phyloP scores from a whole-genome alignment of 2,888 invertebrate species.

The Gymnoscelis rufifasciata region DNA sequence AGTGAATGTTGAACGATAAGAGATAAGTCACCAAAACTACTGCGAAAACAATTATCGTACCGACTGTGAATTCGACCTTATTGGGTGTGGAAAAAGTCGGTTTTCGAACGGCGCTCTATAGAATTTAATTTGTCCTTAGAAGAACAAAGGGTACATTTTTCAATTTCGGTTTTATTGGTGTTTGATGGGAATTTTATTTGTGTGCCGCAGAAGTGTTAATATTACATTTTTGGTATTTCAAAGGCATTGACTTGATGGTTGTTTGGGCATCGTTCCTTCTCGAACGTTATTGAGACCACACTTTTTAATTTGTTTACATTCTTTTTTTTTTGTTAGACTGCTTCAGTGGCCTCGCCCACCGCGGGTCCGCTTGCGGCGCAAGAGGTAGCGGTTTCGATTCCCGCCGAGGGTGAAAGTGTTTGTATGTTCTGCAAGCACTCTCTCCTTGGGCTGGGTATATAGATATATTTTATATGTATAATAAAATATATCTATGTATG shows the following conservation, averaged over 20 bases:
- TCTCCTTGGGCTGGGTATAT: too few relatives aligned
- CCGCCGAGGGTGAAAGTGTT: too few relatives aligned
- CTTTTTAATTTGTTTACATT: neutral
- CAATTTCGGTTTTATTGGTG: conserved; percentile 17
- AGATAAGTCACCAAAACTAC: conserved; percentile 1
- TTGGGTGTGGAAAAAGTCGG: neutral
- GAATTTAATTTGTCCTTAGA: conserved; percentile 15
- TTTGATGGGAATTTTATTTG: conserved; percentile 16
- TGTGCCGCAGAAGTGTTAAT: conserved; percentile 3
- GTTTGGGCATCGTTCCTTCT: neutral
- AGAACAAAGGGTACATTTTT: conserved; percentile 19
- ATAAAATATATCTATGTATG: too few relatives aligned
- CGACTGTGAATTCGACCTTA: conserved; percentile 4
- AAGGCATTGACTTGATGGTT: neutral
- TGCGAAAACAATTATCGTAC: neutral
- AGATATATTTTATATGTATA: too few relatives aligned
- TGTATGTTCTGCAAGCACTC: too few relatives aligned
- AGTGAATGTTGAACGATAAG: neutral
- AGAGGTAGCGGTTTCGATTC: too few relatives aligned
- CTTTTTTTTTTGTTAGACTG: too few relatives aligned
- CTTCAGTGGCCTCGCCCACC: too few relatives aligned
- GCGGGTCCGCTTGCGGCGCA: too few relatives aligned
- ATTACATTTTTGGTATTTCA: conserved; percentile 4
- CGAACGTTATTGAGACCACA: neutral
- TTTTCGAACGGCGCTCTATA: neutral